A percentile compares a stretch with the other conserved stretches of the same genome.
Evolutionary conservation across 2,113 vertebrate genomes (phyloP).

Genomic region (Anser brachyrhynchus): DNA sequence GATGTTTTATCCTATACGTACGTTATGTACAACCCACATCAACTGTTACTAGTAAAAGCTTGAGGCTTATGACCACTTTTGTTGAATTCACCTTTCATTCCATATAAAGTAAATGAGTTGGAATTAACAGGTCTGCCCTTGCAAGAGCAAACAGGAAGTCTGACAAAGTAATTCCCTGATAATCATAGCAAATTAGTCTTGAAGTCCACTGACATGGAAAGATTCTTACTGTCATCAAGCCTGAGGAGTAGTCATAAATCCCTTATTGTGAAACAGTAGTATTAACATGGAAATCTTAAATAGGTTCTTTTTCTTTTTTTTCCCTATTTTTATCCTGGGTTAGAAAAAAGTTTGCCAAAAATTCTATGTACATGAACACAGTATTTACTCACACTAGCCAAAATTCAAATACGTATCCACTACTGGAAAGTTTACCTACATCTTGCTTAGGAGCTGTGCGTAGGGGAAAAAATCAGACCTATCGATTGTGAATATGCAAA

Average conservation of each 20-base stretch:
- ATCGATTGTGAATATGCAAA: background rate
- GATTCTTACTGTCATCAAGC: slow-evolving; percentile 68
- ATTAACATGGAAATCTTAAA: slow-evolving; percentile 25
- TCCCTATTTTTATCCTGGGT: background rate
- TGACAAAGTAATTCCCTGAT: slow-evolving; percentile 73
- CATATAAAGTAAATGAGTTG: slow-evolving; percentile 68
- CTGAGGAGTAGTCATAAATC: slow-evolving; percentile 68
- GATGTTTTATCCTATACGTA: slow-evolving; percentile 42
- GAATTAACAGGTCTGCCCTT: slow-evolving; percentile 73
- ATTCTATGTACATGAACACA: background rate
- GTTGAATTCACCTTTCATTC: slow-evolving; percentile 69
- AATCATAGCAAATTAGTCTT: slow-evolving; percentile 76
- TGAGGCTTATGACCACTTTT: slow-evolving; percentile 65
- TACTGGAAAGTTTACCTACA: background rate
- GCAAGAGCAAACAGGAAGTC: slow-evolving; percentile 70
- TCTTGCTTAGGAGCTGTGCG: background rate
- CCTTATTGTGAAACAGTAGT: slow-evolving; percentile 33
- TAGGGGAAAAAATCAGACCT: background rate
- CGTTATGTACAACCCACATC: slow-evolving; percentile 39
- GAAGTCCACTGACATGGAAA: slow-evolving; percentile 73
- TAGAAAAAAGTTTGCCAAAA: background rate
- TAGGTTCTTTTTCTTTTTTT: background rate
- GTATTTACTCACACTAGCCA: background rate
- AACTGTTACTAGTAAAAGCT: slow-evolving; percentile 61
- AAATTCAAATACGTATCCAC: background rate